Percentiles rank a stretch among this genome's conserved stretches.
phyloP scores from a whole-genome alignment of 2,888 invertebrate species.

The Pimpla rufipes region DNA sequence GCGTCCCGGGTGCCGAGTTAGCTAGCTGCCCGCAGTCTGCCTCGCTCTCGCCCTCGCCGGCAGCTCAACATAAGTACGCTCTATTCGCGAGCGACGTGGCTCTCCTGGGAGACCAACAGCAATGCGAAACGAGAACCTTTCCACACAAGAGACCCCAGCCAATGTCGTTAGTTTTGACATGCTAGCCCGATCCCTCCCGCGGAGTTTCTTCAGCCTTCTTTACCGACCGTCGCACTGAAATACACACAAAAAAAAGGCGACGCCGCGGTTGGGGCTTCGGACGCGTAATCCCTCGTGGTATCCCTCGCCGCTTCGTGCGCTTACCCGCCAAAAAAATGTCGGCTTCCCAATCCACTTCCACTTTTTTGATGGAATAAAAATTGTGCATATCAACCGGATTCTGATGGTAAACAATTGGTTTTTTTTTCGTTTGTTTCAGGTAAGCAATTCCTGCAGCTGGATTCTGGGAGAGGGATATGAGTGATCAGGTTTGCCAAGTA shows the following conservation, averaged over 20 bases:
- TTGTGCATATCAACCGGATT: background rate
- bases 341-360: conserved; percentile 45
- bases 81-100: conserved; percentile 65
- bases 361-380: conserved; percentile 28
- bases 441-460: conserved; percentile 44
- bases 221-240: conserved; percentile 38
- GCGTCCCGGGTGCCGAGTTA: conserved; percentile 25
- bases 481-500: background rate
- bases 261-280: conserved; percentile 31
- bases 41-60: conserved; percentile 72
- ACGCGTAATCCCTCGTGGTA: conserved; percentile 47
- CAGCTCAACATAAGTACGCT: conserved; percentile 56
- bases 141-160: conserved; percentile 55
- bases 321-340: conserved; percentile 8
- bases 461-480: background rate
- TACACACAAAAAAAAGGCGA: conserved; percentile 35
- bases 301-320: conserved; percentile 27
- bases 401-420: conserved; percentile 28
- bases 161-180: conserved; percentile 81
- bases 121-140: conserved; percentile 37
- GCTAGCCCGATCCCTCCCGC: conserved; percentile 68
- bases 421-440: conserved; percentile 64
- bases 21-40: conserved; percentile 46
- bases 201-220: conserved; percentile 68
- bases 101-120: conserved; percentile 77